Base-by-base conservation (phyloP, 2,888 invertebrate species). In the Drosophila quinaria region DNA sequence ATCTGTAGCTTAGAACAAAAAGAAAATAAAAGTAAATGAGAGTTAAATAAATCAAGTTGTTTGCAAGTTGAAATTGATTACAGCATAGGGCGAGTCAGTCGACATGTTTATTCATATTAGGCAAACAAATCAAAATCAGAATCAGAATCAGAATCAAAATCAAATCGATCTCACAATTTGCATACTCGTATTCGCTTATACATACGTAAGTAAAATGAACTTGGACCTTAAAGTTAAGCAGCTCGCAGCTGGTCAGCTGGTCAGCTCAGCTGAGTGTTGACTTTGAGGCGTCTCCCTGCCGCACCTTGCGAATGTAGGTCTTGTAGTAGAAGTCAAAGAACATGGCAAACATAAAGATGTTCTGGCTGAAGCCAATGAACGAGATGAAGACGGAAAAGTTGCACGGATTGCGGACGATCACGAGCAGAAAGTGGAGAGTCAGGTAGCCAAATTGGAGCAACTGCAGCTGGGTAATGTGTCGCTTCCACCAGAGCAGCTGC, bases 381-480 rank as follows among this genome's bases (percentile, higher is more conserved):
- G 90, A 65, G 0, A 92, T 60, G 9, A 90, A 22, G 1, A 55
- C 49, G 2, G 92, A 89, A 58, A 90, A 89, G 9, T 80, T 74
- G 50, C 92, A 92, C 1, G 86, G 77, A 51, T 92, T 91, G 31
- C 76, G 76, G 0, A 91, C 22, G n/a, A 92, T 76, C 4, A 89
- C 89, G 19, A 87, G 90, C 70, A 91, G 94, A 94, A 90, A 95
- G 78, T 96, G 95, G 0, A 95, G 61, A 0, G 94, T 92, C 33
- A 95, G 92, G 70, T 94, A 86, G 33, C 94, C 92, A 87, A 97
- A 96, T 90, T 96, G 96, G 0, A 95, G 95, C 91, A 98, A 94
- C 93, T 98, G 98, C 80, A 97, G 90, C 88, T 96, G 96, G 0
- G 98, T 98, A 69, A 98, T 95, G 87, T 96, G 94, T 75, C 96